Percentiles rank a stretch among this genome's conserved stretches.
Evolutionary conservation across 2,113 vertebrate species (phyloP).

Genomic region (Zingel zingel): DNA sequence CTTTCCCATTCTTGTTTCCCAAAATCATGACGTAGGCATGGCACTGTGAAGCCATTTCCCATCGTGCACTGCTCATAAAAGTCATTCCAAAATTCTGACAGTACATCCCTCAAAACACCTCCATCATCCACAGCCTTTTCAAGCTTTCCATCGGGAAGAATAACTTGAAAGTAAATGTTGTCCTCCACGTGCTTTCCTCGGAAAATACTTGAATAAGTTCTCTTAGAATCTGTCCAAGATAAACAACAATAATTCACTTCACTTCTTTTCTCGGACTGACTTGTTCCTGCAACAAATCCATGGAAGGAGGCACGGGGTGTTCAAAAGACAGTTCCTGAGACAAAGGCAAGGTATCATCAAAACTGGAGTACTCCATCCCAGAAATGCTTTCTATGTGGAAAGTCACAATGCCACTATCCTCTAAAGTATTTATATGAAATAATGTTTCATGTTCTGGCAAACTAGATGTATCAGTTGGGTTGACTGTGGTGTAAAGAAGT

Average conservation of each 20-base stretch:
- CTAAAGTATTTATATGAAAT: no score
- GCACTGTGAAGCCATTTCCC: slow-evolving; percentile 56
- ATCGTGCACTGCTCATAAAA: slow-evolving; percentile 61
- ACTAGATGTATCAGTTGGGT: no score
- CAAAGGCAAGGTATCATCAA: neutral
- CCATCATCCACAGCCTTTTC: slow-evolving; percentile 41
- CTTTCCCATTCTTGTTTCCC: slow-evolving; percentile 52
- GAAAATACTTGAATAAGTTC: slow-evolving; percentile 52
- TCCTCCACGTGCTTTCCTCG: slow-evolving; percentile 15
- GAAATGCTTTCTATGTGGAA: no score
- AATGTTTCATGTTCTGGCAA: no score
- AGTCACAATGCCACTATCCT: no score
- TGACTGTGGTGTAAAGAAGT: neutral
- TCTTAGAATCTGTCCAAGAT: slow-evolving; percentile 16
- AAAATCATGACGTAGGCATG: slow-evolving; percentile 44
- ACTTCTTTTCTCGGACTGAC: neutral
- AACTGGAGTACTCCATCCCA: no score
- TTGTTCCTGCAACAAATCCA: neutral
- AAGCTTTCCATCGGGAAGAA: slow-evolving; percentile 30
- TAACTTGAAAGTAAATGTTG: slow-evolving; percentile 21
- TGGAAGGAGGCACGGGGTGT: no score
- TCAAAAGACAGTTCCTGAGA: neutral
- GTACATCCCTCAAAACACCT: slow-evolving; percentile 37
- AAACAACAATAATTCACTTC: slow-evolving; percentile 11
- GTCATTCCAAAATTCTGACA: slow-evolving; percentile 50